Base-by-base conservation (phyloP, 2,888 invertebrate genomes). In the Drosophila monieri region DNA sequence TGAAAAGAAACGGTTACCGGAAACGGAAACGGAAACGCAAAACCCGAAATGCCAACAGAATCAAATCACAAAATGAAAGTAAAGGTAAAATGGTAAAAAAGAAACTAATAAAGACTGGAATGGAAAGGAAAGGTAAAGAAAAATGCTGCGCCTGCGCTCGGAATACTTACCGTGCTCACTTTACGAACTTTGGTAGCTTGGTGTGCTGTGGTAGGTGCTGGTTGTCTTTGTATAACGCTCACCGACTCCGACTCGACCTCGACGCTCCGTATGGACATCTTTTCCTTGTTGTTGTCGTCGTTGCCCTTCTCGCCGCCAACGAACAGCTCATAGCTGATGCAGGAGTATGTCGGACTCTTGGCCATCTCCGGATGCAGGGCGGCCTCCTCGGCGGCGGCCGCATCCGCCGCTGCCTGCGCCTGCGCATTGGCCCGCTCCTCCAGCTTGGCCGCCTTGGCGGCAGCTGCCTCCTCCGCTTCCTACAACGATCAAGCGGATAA, bases 301-400 rank as follows among this genome's bases (percentile, higher is more conserved):
- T 95, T 95, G 88, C 96, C 96, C 88, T 96, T 96, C 89, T 96
- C 97, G 91, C 97, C 97, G 89, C 95, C 96, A 80, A 97, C 96
- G 92, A 97, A 97, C 83, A 96, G 93, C 92, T 98, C 97, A 93
- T 97, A 97, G 92, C 97, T 97, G 91, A 96, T 96, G 92, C 96
- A 97, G 71, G 98, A 98, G 92, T 96, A 97, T 75, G 98, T 97
- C 51, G 97, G 97, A 60, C 97, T 97, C 92, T 97, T 97, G 77
- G 96, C 95, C 89, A 95, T 94, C 73, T 95, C 95, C 47, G 90
- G 90, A 86, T 90, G 91, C 89, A 93, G 93, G 23, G 93, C 94
- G 62, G 91, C 92, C 72, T 92, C 92, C 65, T 90, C 91, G 72
- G 90, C 89, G 71, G 89, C 91, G 56, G 90, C 93, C 43, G 94